Base-by-base conservation (phyloP, 92 coral and sea anemone species). In the Epizoanthus fatuus region DNA sequence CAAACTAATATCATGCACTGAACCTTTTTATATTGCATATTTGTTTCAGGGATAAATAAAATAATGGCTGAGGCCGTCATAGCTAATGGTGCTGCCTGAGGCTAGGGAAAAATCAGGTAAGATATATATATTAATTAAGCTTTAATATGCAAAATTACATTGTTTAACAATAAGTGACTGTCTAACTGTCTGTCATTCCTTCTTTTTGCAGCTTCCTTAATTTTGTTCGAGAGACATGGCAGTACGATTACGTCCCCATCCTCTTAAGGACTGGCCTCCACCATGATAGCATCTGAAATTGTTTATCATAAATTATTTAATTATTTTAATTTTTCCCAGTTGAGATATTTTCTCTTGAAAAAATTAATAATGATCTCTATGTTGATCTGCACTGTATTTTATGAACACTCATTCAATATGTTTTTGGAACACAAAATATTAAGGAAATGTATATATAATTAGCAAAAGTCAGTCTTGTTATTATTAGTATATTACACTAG, bases 221-320 rank as follows among this genome's bases (percentile, higher is more conserved):
- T 22, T 69, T 71, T 80, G 74, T 60, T 83, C 87, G 70, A 83
- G 67, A 44, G 87, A 83, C 65, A 42, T 52, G 63, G 87, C 80
- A 17, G 76, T 22, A 44, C 80, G 63, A 63, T 58, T 39, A 69
- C 70, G 80, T 47, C 76, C 66, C 87, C 87, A 83, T 52, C 80
- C 87, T 70, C 79, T 83, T 69, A 70, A 63, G 58, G 87, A 83
- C 40, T 83, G 87, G 76, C 80, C 79, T 59, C 72, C 69, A 54
- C 87, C 80, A 71, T n/a, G n/a, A n/a, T 83, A 83, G 53, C 87
- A 77, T 57, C 83, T 83, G 77, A 72, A 72, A 72, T 72, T 72
- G 77, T 72, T 72, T 72, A 17, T 72, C 42, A 49, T 72, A 72
- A 47, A 47, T 72, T 72, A 72, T 72, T 22, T 22, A 42, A 42